Evolutionary conservation across 2,888 invertebrate genomes (phyloP), one percentile per base, ranked within the genome.

Genomic region (Synanthedon andrenaeformis): DNA sequence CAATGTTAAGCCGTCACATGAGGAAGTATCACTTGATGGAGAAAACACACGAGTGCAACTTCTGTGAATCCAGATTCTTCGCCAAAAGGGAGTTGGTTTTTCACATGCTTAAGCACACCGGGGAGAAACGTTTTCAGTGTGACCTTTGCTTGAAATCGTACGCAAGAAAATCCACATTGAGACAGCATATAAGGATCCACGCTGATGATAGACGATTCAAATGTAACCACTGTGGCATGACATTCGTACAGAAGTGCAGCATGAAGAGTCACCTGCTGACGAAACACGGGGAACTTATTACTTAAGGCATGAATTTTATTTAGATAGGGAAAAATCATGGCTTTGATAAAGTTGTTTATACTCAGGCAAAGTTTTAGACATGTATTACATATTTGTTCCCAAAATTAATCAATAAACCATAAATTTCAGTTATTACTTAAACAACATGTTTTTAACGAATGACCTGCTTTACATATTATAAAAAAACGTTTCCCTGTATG

Each of bases 71-170:
- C 54, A 68, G 63, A 41, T 84, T 82, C 55, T 75, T 69, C 54
- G 59, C 66, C 0, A 72, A 69, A 45, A 65, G 67, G n/a, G 69
- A 70, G 54, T 60, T 85, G 53, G 68, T 67, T 19, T 67, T 69
- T 11, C 86, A 86, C 57, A 66, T 72, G 63, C 63, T 72, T 35
- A 76, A 67, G 42, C 82, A 83, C 54, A 75, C 75, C 0, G 72
- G 70, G 1, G 62, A 65, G 8, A 72, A 70, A 57, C 70, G 72
- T 3, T 79, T 69, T 54, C 63, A 70, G 53, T 84, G 83, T 56
- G 65, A 67, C n/a, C 55, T 75, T 14, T 84, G 82, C 54, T 53
- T 62, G 3, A 79, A 76, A 48, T 52, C 59, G 1, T 72, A 62
- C 28, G 58, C 57, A 28, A 65, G 68, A 59, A 62, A 60, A 52